Evolutionary conservation across 1,140 invertebrate genomes (phyloP), one percentile per base, ranked within the genome.

Genomic region (Bombus breviceps): DNA sequence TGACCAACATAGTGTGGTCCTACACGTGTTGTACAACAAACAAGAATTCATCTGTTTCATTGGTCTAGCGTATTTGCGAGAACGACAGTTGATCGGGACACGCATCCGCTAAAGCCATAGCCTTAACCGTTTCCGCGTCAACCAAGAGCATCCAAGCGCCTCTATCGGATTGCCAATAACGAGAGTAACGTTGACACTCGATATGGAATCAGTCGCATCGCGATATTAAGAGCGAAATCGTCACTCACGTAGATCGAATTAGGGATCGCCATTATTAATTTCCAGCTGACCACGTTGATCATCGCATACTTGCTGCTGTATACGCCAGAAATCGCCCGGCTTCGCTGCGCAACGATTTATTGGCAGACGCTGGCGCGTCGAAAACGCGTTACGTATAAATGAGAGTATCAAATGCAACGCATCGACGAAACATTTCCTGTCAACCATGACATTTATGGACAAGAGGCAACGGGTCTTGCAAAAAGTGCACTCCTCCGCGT

Each of bases 401-500:
- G 81, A 86, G 69, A 57, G 82, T 89, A 90, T 88, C 73, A 88
- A 86, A 80, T 41, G 41, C 69, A 62, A 37, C 25, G 34, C 41
- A 72, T 59, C 68, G 41, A 73, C 78, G 78, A 79, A 87, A 87
- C 81, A 66, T 53, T 68, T 53, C 43, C 80, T 87, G 81, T 74
- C 81, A 71, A 82, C 69, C 81, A 15, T 87, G 88, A 89, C 88
- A 62, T 90, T 90, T 90, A 87, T 89, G 68, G 76, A 84, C 81
- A 81, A 53, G 43, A 79, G 75, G 87, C 88, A 89, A 89, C 85
- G 81, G 85, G 57, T 64, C 18, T 39, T 57, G 78, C 59, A 62
- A 90, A 90, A 90, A 73, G 1, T n/a, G 28, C 66, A 1, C 1
- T 18, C 15, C 64, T 66, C n/a, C 64, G 15, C 2, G 5, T 64